Evolutionary conservation across 2,797 vertebrate species (phyloP), one percentile per base, ranked within the genome.

Genomic region (Falco berigora): DNA sequence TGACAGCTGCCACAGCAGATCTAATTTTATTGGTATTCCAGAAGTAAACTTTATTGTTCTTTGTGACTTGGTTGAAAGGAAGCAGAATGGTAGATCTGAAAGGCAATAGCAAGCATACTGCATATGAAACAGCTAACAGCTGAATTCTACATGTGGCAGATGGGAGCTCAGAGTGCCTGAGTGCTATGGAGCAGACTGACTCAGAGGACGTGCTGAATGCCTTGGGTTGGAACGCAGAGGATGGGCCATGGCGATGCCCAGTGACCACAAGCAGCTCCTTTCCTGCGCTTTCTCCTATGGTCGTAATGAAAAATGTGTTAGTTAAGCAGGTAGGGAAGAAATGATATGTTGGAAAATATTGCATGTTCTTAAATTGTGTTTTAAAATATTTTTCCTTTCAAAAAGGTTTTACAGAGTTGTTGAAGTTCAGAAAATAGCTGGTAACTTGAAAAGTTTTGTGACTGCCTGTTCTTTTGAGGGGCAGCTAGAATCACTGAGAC

Each of bases 301-400:
- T 99, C 8, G 98, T 99, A 97, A 99, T 99, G 99, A 99, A 99
- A 98, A 99, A 99, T 68, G 98, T 99, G 68, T 96, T 99, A 94
- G 97, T 99, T 76, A 99, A 98, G 91, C 98, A 99, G 98, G 99
- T 99, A 98, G 93, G 97, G 47, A 88, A 85, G 36, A 72, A 64
- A 17, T 50, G 56, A 59, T 42, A 2, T 12, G 19, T 68, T 78
- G 30, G 66, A 67, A 81, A 63, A n/a, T 40, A 55, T 3, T 78
- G 30, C 6, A 10, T 38, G 3, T 44, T 64, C 56, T 80, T 69
- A 36, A 22, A 24, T 36, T 34, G 6, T 21, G 22, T 59, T 46
- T 44, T 36, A 3, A 0, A 72, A 5, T 1, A 0, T 21, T 81
- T 86, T 75, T 74, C 8, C 13, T 94, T 92, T 67, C 15, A 14